Evolutionary conservation across 64 coral and sea anemone genomes (phyloP).

Genomic region (Orbicella faveolata): DNA sequence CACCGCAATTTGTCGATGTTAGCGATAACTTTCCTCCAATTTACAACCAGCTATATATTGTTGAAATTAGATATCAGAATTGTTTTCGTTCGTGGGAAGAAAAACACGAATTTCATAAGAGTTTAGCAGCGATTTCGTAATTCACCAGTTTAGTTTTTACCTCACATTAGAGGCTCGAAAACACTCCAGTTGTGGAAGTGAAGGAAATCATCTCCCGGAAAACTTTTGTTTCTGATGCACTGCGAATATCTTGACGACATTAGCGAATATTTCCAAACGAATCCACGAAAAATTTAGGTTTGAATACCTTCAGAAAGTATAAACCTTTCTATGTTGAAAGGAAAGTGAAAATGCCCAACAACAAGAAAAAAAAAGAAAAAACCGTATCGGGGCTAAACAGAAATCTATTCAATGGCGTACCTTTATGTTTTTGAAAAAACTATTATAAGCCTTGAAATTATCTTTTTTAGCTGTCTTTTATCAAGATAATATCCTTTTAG

Average conservation of each 20-base stretch:
- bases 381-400: too few species aligned
- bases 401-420: not conserved
- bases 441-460: not conserved
- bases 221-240: too few species aligned
- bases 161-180: too few species aligned
- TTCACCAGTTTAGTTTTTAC: too few species aligned
- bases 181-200: too few species aligned
- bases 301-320: too few species aligned
- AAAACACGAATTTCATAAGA: too few species aligned
- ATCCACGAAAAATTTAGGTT: too few species aligned
- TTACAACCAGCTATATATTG: not conserved
- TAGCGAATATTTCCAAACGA: too few species aligned
- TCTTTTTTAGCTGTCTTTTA: conserved; percentile 3
- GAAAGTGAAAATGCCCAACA: not conserved
- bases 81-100: not conserved
- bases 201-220: too few species aligned
- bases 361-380: not conserved
- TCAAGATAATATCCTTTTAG: conserved; percentile 3
- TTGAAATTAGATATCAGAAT: not conserved
- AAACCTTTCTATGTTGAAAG: not conserved
- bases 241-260: too few species aligned
- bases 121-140: too few species aligned
- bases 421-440: not conserved
- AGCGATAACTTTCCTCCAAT: not conserved
- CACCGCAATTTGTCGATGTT: not conserved